Evolutionary conservation across 2,797 vertebrate species (phyloP), one percentile per base, ranked within the genome.

Genomic region (Macroramphosus scolopax): DNA sequence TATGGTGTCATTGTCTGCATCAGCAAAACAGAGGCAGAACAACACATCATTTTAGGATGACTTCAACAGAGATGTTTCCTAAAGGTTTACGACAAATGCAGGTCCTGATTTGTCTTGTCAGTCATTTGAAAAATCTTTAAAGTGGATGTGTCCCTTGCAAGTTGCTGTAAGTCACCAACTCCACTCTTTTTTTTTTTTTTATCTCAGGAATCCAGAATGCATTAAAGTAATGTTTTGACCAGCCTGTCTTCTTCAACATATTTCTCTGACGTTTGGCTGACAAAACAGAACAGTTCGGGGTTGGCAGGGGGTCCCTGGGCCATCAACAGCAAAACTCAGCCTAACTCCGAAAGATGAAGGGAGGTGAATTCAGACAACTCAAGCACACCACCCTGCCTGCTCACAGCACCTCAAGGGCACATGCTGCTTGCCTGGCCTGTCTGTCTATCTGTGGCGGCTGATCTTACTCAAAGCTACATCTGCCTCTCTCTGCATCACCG

Each of bases 361-460:
- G 46, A 76, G 56, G 67, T 71, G 59, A 54, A 71, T 70, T 67
- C 49, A 63, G 63, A 71, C 58, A 61, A 76, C 32, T 68, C 44
- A 58, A 60, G 47, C 58, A 38, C 50, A 68, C 60, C 59, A 63
- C 45, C 56, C 68, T 60, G 61, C 44, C 58, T 57, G 42, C 62
- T 77, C 41, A 20, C 20, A 51, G 58, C 76, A 81, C 63, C 73
- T 84, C 68, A 70, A 79, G 74, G 78, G 72, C 71, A 73, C 65
- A 45, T 17, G 13, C 52, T 68, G 56, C 39, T 49, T 73, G 40
- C 39, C 44, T 42, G 58, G 51, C 24, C 58, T 59, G 71, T 17
- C 70, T 69, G 77, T 75, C 76, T 74, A 28, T 72, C 39, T 65
- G 59, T 75, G 72, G 67, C 68, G 78, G 76, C 66, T 79, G 74